A percentile compares a stretch with the other conserved stretches of the same genome.
These are phyloP conservation scores for Picus viridis DNA, from an alignment of 2,797 vertebrate genomes.

Conservation along the genomic window DNA sequence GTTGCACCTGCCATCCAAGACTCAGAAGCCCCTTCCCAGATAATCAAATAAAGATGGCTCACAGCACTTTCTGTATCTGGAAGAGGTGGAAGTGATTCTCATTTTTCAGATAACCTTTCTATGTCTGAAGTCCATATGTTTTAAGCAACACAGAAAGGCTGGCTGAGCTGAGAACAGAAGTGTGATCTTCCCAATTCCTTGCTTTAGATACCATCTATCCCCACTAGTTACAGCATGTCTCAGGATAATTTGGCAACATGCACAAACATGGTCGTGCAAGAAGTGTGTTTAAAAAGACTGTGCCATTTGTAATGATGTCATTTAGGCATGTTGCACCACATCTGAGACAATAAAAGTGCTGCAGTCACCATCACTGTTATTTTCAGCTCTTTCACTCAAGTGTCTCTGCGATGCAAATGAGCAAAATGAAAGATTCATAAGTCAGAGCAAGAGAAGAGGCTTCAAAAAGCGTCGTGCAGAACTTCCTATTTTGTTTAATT, in stretches of 20 bases:
- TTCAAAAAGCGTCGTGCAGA: constrained; percentile 61
- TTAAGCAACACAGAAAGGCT: neutral
- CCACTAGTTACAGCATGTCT: constrained; percentile 58
- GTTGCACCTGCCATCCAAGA: neutral
- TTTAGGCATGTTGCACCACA: constrained; percentile 67
- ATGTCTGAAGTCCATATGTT: neutral
- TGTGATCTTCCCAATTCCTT: constrained; percentile 29
- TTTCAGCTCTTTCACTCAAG: constrained; percentile 57
- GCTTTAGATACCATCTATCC: constrained; percentile 30
- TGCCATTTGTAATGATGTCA: constrained; percentile 58
- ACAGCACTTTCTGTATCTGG: neutral
- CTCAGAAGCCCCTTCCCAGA: constrained; percentile 16
- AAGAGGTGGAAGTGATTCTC: neutral
- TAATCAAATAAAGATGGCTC: constrained; percentile 22
- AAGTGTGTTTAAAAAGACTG: constrained; percentile 44
- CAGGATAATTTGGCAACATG: constrained; percentile 47
- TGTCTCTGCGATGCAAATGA: constrained; percentile 58
- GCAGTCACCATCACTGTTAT: constrained; percentile 58
- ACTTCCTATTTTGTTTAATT: constrained; percentile 51
- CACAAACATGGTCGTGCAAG: constrained; percentile 42
- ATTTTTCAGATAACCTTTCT: constrained; percentile 36
- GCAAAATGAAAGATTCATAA: constrained; percentile 73
- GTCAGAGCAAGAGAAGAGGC: constrained; percentile 46
- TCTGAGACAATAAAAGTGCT: constrained; percentile 65
- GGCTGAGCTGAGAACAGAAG: neutral